phyloP scores from a whole-genome alignment of 2,113 vertebrate species.

The Xenotilapia flavipinnis region DNA sequence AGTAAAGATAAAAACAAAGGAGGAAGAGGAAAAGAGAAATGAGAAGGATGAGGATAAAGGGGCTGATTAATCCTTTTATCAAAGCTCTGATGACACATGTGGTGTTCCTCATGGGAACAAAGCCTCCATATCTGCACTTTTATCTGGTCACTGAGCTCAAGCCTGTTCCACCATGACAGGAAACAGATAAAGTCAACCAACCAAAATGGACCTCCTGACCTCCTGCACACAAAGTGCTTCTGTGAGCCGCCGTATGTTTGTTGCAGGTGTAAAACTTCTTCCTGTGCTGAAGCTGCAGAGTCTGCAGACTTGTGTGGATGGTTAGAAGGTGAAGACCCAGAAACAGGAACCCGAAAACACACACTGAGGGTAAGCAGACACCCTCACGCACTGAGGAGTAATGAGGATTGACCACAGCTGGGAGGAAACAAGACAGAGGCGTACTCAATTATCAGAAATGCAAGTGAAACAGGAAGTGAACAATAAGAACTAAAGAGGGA shows the following conservation, averaged over 20 bases:
- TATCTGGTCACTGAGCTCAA: neutral
- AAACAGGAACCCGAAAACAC: neutral
- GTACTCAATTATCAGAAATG: neutral
- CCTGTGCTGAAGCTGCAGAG: neutral
- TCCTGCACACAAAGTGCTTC: neutral
- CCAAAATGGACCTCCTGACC: neutral
- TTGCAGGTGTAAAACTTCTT: neutral
- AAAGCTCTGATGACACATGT: neutral
- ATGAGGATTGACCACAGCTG: neutral
- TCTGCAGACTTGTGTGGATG: neutral
- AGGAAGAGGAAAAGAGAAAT: neutral
- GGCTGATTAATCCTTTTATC: neutral
- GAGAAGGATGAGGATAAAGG: neutral
- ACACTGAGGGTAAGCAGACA: neutral
- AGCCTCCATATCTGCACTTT: neutral
- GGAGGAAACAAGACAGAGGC: neutral
- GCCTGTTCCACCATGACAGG: neutral
- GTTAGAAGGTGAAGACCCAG: neutral
- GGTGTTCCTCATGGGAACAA: neutral
- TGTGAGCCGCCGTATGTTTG: neutral
- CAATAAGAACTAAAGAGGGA: neutral
- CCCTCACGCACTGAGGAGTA: neutral
- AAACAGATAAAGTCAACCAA: neutral
- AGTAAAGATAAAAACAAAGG: neutral
- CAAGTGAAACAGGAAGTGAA: neutral